Evolutionary conservation across 1,140 invertebrate species (phyloP), one percentile per base, ranked within the genome.

Genomic region (Pentalonia nigronervosa): DNA sequence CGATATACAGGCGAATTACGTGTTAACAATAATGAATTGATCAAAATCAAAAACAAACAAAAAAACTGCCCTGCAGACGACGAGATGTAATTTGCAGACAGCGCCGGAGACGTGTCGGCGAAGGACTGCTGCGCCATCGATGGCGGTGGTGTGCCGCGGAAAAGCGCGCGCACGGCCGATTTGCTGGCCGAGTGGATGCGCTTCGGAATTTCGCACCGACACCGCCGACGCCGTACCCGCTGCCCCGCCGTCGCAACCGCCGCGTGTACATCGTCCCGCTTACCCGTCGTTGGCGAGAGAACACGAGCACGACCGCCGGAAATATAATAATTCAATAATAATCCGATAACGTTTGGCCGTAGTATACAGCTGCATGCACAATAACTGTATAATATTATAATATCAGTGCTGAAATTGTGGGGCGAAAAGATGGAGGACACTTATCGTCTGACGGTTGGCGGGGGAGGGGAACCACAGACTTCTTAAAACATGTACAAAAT

Each of bases 151-250:
- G n/a, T 50, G 21, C 23, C n/a, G 41, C 47, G 81, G 47, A 21
- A 93, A 93, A 84, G 21, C 91, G 81, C 48, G 91, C 91, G 91
- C 91, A 41, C 45, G 45, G 11, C 47, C 47, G 90, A 47, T 81
- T 83, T n/a, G 56, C 30, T 60, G 56, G 41, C 76, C 91, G 81
- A 93, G 91, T 56, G 91, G 91, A 93, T 86, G 91, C 91, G 91
- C 91, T 93, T 86, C 21, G 76, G 34, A n/a, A 91, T 81, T 81
- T 81, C 21, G 45, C 67, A 34, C n/a, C 41, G 67, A 17, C 53
- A 53, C 60, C 41, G 25, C 36, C 89, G 36, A n/a, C 89, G 36
- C 30, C n/a, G 8, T n/a, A 76, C 60, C 60, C n/a, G 36, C 67
- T 36, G 60, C 25, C 45, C 45, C 30, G 25, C 45, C 30, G 25